Base-by-base conservation (phyloP, 2,113 vertebrate genomes). In the Dolichallabes microphthalmus region DNA sequence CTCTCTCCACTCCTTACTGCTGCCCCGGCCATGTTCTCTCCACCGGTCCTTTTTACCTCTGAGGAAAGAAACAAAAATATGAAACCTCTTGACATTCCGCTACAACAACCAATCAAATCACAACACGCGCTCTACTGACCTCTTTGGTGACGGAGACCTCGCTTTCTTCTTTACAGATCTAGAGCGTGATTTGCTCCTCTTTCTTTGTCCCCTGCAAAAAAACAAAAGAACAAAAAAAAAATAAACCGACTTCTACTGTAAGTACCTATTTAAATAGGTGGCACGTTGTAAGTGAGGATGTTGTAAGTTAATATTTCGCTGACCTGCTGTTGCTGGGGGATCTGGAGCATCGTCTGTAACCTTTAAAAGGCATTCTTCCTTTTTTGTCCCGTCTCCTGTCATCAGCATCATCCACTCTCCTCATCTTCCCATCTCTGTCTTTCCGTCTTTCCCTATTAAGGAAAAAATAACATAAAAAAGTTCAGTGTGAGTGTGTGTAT, bases 241-340 rank as follows among this genome's bases (percentile, higher is more conserved):
- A 15, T 32, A 8, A 88, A 22, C 30, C 7, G 39, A 45, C 39
- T 45, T 45, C 39, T 45, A 45, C 39, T 45, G 6, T 45, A 45
- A 22, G 3, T 10, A 19, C 19, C 6, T 27, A 27, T 27, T 57
- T 55, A 20, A 11, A 57, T 0, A 79, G 19, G 11, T 0, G 35
- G 19, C 19, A 22, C 11, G 2, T 14, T 79, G 0, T 52, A 39
- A 20, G 22, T 55, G n/a, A n/a, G 39, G 4, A 14, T 39, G 35
- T 39, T 39, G 35, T 39, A 30, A 2, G 2, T 0, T 14, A 32
- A 50, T 7, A 25, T 39, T 64, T 17, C 45, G 39, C 61, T 82
- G n/a, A 96, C 96, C 95, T 96, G 96, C 96, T 96, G 86, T 93
- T 90, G 90, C 96, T 96, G 75, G 93, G 94, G 64, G 96, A 96